Conservation (phyloP, 2,113 vertebrate species). For the Calidris pugnax region DNA sequence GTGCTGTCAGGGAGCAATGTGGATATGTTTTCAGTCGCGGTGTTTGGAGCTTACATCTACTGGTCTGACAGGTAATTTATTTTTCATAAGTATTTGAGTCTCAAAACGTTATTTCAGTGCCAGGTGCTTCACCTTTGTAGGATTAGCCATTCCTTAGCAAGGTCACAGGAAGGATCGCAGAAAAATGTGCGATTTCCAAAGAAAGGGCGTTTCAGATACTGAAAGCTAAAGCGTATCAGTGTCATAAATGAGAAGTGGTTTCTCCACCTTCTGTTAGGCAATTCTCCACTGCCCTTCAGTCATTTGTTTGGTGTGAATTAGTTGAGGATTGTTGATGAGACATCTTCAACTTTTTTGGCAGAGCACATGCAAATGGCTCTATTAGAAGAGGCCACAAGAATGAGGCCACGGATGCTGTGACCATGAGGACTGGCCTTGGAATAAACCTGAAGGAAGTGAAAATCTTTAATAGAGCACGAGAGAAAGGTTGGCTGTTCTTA, state of each 20-base stretch:
- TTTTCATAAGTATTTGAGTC: slow-evolving; percentile 85
- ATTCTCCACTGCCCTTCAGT: slow-evolving; percentile 63
- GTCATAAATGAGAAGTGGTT: slow-evolving; percentile 48
- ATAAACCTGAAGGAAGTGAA: slow-evolving; percentile 98
- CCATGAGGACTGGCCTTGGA: slow-evolving; percentile 93
- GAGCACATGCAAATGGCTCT: slow-evolving; percentile 96
- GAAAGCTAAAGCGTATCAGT: slow-evolving; percentile 53
- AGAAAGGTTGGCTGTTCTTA: slow-evolving; percentile 89
- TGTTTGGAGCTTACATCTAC: slow-evolving; percentile 99
- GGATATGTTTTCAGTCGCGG: slow-evolving; percentile 96
- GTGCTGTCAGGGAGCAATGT: slow-evolving; percentile 96
- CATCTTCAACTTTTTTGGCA: slow-evolving; percentile 76
- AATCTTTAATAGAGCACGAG: slow-evolving; percentile 92
- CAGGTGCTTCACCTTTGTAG: slow-evolving; percentile 77
- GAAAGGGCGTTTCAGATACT: slow-evolving; percentile 61
- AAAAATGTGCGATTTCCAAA: slow-evolving; percentile 54
- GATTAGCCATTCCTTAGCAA: slow-evolving; percentile 77
- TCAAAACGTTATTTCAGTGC: slow-evolving; percentile 75
- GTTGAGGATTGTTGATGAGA: slow-evolving; percentile 70
- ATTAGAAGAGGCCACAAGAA: slow-evolving; percentile 92
- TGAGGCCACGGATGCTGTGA: slow-evolving; percentile 87
- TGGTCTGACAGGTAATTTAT: slow-evolving; percentile 99
- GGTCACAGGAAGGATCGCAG: slow-evolving; percentile 62
- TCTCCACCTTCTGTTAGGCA: slow-evolving; percentile 39
- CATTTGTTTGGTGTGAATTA: slow-evolving; percentile 72